Evolutionary conservation across 2,888 invertebrate species (phyloP), one percentile per base, ranked within the genome.

Genomic region (Drosophila paucipuncta): DNA sequence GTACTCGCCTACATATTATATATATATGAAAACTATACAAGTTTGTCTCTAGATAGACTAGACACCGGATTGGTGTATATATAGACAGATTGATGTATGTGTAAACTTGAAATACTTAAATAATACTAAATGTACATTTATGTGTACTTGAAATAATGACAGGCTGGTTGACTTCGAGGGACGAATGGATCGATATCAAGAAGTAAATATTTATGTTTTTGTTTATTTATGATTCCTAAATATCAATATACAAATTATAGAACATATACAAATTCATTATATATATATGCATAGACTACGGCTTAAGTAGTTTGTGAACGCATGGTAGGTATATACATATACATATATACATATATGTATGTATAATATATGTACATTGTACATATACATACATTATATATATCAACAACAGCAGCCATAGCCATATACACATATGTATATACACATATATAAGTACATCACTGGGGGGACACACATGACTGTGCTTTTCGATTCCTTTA

Each of bases 201-300:
- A 68, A 80, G 65, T 76, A 66, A 72, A 80, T 80, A 72, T 76
- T 76, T 68, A 72, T 66, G 76, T 78, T 76, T 78, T 76, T 76
- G 76, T 85, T 85, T 85, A 85, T 89, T 89, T 85, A 76, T 84
- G 90, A 76, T 85, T 87, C 82, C 80, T 74, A 87, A 89, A 85
- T 84, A 89, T 87, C 82, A 84, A 89, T 89, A 85, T 90, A 85
- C 88, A 85, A 89, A 89, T 87, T 87, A 87, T 82, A 87, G 82
- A 88, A 84, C 88, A 85, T 89, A 87, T 84, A 85, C 85, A 85
- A 90, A 82, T 85, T 88, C 69, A 77, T 67, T 65, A 74, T 78
- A 80, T 69, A 78, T 71, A 73, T 83, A 80, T 70, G 70, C 62
- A 80, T 86, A 86, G 53, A 83, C 86, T 80, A 83, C 69, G 83